Percentiles rank a stretch among this genome's conserved stretches.
phyloP scores from a whole-genome alignment of 2,888 invertebrate genomes.

The Agrilus mali region DNA sequence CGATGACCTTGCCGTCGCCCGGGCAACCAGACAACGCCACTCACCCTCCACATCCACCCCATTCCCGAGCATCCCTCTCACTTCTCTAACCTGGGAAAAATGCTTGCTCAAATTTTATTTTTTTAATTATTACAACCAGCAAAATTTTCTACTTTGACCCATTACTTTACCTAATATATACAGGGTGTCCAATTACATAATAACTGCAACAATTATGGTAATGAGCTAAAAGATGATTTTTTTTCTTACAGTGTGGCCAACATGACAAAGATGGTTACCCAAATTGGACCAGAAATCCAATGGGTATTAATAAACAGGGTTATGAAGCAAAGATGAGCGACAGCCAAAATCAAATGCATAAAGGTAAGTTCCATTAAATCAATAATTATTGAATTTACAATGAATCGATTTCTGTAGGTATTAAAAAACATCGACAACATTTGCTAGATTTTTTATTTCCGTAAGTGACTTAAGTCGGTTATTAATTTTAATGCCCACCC shows the following conservation, averaged over 20 bases:
- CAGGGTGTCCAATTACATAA: neutral
- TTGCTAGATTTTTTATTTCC: no score
- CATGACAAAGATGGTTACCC: constrained; percentile 41
- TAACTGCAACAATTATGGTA: neutral
- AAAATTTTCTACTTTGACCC: no score
- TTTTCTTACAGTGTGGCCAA: constrained; percentile 38
- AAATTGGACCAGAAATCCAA: constrained; percentile 38
- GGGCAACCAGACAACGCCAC: constrained; percentile 33
- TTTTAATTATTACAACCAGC: constrained; percentile 9
- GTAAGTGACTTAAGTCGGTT: no score
- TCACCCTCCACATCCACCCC: constrained; percentile 16
- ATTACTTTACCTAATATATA: no score
- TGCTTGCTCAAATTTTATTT: constrained; percentile 14
- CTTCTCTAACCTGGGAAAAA: constrained; percentile 16
- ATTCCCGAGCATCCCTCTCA: neutral
- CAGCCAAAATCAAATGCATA: constrained; percentile 38
- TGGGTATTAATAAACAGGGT: constrained; percentile 39
- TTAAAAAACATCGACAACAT: no score
- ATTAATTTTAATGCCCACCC: no score
- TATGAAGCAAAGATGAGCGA: constrained; percentile 45
- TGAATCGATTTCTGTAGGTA: no score
- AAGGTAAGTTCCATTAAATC: constrained; percentile 32
- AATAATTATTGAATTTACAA: no score
- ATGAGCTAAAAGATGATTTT: neutral
- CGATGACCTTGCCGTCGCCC: constrained; percentile 34